phyloP scores from a whole-genome alignment of 2,888 invertebrate species.

The Physocephala rufipes region DNA sequence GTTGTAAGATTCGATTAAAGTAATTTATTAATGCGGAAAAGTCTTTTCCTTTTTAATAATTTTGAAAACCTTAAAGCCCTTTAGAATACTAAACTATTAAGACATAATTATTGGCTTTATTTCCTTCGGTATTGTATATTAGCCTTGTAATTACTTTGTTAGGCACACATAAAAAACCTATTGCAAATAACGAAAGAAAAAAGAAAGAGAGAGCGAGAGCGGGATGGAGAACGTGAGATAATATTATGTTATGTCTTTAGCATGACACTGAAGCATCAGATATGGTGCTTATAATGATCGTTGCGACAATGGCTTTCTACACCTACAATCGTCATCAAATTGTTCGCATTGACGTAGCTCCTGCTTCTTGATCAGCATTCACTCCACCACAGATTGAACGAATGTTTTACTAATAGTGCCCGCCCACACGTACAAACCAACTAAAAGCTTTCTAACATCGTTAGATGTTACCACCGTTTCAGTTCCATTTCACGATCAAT shows the following conservation, averaged over 20 bases:
- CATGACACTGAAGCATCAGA: neutral
- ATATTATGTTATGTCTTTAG: neutral
- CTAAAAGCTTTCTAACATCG: slow-evolving; percentile 8
- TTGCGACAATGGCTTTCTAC: neutral
- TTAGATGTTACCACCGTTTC: neutral
- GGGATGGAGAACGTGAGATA: neutral
- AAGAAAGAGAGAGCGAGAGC: neutral
- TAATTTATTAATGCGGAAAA: too few species aligned
- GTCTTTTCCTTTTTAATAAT: too few species aligned
- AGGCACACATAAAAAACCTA: slow-evolving; percentile 23
- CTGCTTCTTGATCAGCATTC: slow-evolving; percentile 7
- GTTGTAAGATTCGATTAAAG: too few species aligned
- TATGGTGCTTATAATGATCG: too few species aligned
- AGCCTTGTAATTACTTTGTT: slow-evolving; percentile 30
- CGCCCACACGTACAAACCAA: slow-evolving; percentile 18
- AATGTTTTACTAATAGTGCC: neutral
- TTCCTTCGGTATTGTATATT: too few species aligned
- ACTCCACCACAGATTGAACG: neutral
- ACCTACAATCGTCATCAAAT: neutral
- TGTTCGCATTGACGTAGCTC: slow-evolving; percentile 5
- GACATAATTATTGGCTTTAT: neutral
- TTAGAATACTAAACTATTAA: too few species aligned
- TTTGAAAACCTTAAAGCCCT: too few species aligned
- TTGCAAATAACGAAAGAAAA: neutral
- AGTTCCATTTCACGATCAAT: slow-evolving; percentile 7